phyloP scores from a whole-genome alignment of 2,113 vertebrate genomes.

The Orientallactaga bullata region DNA sequence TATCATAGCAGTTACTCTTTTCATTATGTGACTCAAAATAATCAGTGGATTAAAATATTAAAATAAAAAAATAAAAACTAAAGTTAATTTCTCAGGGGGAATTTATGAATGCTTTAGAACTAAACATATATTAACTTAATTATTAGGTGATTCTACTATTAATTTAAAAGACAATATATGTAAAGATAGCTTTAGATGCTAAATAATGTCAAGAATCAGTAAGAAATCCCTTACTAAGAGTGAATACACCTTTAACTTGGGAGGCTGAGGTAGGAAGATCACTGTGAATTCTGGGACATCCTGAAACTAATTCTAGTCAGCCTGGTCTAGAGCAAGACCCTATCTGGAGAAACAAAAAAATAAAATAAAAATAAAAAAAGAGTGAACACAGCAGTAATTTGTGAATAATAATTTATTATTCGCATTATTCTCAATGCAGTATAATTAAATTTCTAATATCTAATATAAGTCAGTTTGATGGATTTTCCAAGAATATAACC shows the following conservation, averaged over 20 bases:
- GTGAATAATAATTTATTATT: neutral
- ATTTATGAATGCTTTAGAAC: neutral
- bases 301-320: no score
- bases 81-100: neutral
- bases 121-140: neutral
- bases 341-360: no score
- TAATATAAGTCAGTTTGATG: neutral
- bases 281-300: no score
- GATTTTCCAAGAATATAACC: neutral
- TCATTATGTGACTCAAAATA: neutral
- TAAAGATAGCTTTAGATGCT: neutral
- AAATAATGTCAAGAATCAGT: neutral
- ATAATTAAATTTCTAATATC: neutral
- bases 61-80: neutral
- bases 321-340: no score
- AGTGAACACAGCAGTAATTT: neutral
- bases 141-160: neutral
- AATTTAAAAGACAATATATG: neutral
- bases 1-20: slow-evolving; percentile 28
- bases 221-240: neutral
- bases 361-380: no score
- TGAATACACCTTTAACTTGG: no score
- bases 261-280: no score
- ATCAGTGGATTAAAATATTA: neutral
- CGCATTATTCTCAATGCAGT: neutral